Base-by-base conservation (phyloP, 2,888 invertebrate genomes). In the Lasioglossum morio region DNA sequence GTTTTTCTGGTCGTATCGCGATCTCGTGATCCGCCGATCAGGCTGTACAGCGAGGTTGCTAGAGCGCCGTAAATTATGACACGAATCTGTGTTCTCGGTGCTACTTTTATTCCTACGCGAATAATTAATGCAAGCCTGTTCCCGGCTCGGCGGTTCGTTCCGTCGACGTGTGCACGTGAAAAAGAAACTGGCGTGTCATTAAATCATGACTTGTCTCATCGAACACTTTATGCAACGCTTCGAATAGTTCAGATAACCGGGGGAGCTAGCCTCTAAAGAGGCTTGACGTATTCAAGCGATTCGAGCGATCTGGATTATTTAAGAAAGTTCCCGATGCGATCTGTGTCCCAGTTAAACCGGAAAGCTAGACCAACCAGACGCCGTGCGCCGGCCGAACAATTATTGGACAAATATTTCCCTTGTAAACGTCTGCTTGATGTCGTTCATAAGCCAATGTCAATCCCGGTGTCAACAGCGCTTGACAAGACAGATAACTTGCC, bases 261-360 rank as follows among this genome's bases (percentile, higher is more conserved):
- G 16, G 16, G 46, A 46, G 27, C 63, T 63, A 30, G 63, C 30
- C 7, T 30, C 63, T 14, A 1, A 27, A 30, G 63, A 63, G 16
- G 63, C 63, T 16, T 63, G 63, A 63, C 63, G 63, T 63, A 63
- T 63, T 63, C 30, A 16, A 63, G 63, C 63, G 27, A 16, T 63
- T 30, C 63, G 63, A 63, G 63, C 63, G 63, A 30, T 63, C 63
- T 63, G 63, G 63, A 63, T 63, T 63, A 63, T 63, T 63, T 63
- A 63, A 63, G 63, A 63, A 63, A 63, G 63, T 63, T 63, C 63
- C 63, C 63, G 63, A 63, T 63, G 63, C 63, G 63, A 63, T 63
- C 63, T 10, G 53, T 63, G 63, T 16, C 63, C 63, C 63, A 63
- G 30, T 63, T 63, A 16, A 63, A 63, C 63, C 63, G 53, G 63